Percentiles rank a stretch among this genome's conserved stretches.
Evolutionary conservation across 2,113 vertebrate genomes (phyloP).

Genomic region (Tychaedon coryphoeus): DNA sequence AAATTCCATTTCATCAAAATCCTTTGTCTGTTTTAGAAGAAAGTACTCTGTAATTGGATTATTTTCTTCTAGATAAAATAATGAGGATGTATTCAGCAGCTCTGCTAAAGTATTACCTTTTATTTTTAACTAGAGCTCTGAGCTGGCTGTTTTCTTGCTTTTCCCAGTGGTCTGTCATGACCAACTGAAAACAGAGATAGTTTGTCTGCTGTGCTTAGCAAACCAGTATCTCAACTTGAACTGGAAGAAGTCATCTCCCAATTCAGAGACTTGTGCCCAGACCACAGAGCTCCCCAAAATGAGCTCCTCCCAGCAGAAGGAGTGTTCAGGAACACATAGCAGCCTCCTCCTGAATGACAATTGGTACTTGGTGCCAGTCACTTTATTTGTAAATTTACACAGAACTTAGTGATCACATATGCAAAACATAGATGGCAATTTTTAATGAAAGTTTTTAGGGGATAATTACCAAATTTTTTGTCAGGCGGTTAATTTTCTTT

Average conservation of each 20-base stretch:
- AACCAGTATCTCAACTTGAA: not conserved
- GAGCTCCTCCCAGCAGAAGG: not conserved
- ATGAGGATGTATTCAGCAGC: not conserved
- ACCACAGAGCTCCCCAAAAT: not conserved
- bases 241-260: not conserved
- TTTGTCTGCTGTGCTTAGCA: not conserved
- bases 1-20: not conserved
- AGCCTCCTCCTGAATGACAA: not conserved
- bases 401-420: not conserved
- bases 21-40: not conserved
- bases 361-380: not conserved
- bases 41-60: not conserved
- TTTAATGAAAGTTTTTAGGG: not conserved
- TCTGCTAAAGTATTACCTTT: not conserved
- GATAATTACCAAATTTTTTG: not conserved
- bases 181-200: not conserved
- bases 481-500: constrained; percentile 14
- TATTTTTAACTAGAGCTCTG: not conserved
- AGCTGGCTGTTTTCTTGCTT: not conserved
- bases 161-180: not conserved
- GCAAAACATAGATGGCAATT: not conserved
- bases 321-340: not conserved
- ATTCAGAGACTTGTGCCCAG: not conserved
- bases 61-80: not conserved
- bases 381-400: not conserved